Conservation (phyloP, 1,140 invertebrate genomes). For the Idris sp. region DNA sequence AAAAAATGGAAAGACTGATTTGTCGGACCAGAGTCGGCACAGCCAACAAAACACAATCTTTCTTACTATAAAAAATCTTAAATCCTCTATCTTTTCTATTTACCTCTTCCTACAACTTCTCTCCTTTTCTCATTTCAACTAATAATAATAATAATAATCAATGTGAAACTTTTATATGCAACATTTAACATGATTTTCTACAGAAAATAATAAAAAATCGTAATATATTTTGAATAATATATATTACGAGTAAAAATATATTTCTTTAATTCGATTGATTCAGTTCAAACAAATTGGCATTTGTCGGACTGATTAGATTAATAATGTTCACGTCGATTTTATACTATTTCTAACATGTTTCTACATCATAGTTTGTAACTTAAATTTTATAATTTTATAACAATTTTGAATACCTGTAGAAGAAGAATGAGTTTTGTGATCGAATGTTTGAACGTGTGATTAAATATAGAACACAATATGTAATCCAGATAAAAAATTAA, state of each 20-base stretch:
- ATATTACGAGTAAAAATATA: too few species aligned
- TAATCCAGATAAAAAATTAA: constrained; percentile 22
- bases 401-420: constrained; percentile 21
- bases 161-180: background rate
- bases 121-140: constrained; percentile 66
- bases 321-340: constrained; percentile 73
- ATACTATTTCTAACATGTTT: constrained; percentile 77
- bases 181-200: constrained; percentile 43
- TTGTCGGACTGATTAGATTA: constrained; percentile 3
- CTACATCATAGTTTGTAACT: constrained; percentile 72
- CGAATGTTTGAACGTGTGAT: constrained; percentile 21
- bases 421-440: constrained; percentile 6
- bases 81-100: constrained; percentile 40
- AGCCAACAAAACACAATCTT: constrained; percentile 64
- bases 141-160: too few species aligned
- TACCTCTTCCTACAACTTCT: constrained; percentile 56
- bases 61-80: constrained; percentile 37
- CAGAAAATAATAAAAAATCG: constrained; percentile 25
- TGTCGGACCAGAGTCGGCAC: constrained; percentile 55
- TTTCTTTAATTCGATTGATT: too few species aligned
- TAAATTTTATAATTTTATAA: constrained; percentile 75
- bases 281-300: too few species aligned
- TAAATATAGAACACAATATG: background rate
- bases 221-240: too few species aligned
- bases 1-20: constrained; percentile 71